Evolutionary conservation across 2,888 invertebrate genomes (phyloP), one percentile per base, ranked within the genome.

Genomic region (Tridacna crocea): DNA sequence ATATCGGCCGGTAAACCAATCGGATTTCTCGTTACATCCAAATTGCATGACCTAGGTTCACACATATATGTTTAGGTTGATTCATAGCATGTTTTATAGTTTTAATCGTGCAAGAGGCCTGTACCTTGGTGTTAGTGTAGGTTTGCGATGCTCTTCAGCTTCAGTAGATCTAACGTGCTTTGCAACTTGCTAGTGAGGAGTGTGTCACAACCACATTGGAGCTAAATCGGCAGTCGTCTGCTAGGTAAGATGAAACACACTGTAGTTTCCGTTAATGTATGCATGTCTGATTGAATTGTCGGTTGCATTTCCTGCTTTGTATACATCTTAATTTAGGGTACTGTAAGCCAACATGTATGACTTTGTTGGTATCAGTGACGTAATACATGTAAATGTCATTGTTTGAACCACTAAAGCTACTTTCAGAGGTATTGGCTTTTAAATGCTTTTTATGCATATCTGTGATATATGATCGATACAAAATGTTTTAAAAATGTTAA

Each of bases 1-100:
- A 70, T 63, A 63, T 73, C 68, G 70, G 15, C 51, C 48, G 63
- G 15, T 60, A 36, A 63, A 72, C 82, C 82, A 82, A 82, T 82
- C 55, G 51, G 63, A 82, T 47, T 6, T 15, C 58, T 1, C 51
- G 73, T 82, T 79, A 74, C 79, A 73, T 58, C 24, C 10, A 58
- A 17, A 22, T 8, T 68, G 68, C 27, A 58, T 27, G 58, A 22
- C 58, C 36, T 36, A 60, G 58, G 72, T n/a, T 55, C 55, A 47
- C 58, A 36, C 36, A 73, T 73, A 58, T 36, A 58, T 73, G 27
- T 11, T 19, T n/a, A 27, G 55, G 58, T 58, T 73, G 72, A 73
- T 58, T 73, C 72, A 73, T 47, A 24, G 27, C 13, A 73, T 58
- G 19, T 55, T 73, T 58, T 12, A 26, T 15, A 8, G n/a, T 22